Percentiles rank a stretch among this genome's conserved stretches.
Conservation (phyloP, 1,140 invertebrate species). For the Coptotermes formosanus region DNA sequence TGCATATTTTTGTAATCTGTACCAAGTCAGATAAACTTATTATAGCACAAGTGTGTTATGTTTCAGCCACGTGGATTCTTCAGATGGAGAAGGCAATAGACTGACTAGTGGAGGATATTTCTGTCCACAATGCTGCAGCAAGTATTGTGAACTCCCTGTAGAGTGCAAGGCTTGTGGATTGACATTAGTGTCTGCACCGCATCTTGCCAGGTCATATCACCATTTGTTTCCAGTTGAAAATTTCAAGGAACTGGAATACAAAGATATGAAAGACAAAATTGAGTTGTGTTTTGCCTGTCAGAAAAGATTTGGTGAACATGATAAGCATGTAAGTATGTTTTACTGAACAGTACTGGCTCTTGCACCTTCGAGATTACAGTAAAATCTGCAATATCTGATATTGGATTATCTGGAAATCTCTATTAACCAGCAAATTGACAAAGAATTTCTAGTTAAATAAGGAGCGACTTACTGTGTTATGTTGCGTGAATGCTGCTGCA, state of each 20-base stretch:
- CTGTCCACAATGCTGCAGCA: conserved; percentile 94
- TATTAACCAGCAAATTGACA: no score
- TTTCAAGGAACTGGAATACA: conserved; percentile 68
- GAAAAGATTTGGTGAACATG: conserved; percentile 62
- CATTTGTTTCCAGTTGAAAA: conserved; percentile 90
- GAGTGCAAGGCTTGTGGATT: conserved; percentile 94
- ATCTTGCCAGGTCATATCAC: conserved; percentile 95
- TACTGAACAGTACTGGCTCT: no score
- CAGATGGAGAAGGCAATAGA: conserved; percentile 57
- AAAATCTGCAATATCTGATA: no score
- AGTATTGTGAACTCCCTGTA: conserved; percentile 96
- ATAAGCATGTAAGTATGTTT: conserved; percentile 64
- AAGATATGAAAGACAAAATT: conserved; percentile 39
- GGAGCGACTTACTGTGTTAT: no score
- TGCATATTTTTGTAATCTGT: no score
- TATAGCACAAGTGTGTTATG: no score
- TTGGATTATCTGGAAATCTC: no score
- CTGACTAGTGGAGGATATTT: conserved; percentile 79
- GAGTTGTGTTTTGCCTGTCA: conserved; percentile 70
- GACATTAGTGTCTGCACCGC: conserved; percentile 95
- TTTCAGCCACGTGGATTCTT: conserved; percentile 77
- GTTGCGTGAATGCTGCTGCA: no score
- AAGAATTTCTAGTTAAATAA: no score
- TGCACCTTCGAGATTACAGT: no score
- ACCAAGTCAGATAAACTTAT: no score